Conservation (phyloP, 2,797 vertebrate genomes). For the Cirrhinus mrigala region DNA sequence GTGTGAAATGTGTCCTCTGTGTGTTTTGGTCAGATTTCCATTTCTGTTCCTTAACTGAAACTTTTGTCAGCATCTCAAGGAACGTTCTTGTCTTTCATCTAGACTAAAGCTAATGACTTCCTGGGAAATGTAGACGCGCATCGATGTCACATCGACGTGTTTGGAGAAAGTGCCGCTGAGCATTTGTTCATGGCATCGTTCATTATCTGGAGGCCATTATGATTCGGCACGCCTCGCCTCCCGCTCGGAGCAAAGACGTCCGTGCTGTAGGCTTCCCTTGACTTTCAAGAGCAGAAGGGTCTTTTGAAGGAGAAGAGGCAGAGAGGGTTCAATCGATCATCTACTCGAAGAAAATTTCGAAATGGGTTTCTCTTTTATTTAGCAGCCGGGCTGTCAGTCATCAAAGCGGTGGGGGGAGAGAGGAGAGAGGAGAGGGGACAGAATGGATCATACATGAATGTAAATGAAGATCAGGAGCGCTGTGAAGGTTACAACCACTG, state of each 20-base stretch:
- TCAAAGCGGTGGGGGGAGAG: background rate
- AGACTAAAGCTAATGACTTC: constrained; percentile 13
- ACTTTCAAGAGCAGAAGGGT: constrained; percentile 38
- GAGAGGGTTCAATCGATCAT: constrained; percentile 49
- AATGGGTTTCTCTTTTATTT: constrained; percentile 42
- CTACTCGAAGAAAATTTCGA: constrained; percentile 28
- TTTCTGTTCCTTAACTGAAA: background rate
- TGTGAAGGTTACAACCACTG: constrained; percentile 27
- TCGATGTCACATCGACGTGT: constrained; percentile 1
- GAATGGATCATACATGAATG: constrained; percentile 27
- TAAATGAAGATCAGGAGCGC: constrained; percentile 24
- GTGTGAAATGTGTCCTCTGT: background rate
- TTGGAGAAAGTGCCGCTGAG: background rate
- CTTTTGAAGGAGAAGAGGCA: constrained; percentile 42
- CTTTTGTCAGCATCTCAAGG: background rate
- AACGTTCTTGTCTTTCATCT: constrained; percentile 13
- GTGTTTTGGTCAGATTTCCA: background rate
- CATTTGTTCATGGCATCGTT: constrained; percentile 5
- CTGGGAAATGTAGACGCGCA: background rate
- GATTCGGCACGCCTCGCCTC: constrained; percentile 22
- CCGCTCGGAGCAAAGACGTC: constrained; percentile 2
- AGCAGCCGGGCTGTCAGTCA: constrained; percentile 41
- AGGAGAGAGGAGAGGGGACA: constrained; percentile 1
- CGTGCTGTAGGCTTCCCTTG: constrained; percentile 18
- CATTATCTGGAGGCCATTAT: constrained; percentile 38